Evolutionary conservation across 2,113 vertebrate genomes (phyloP).

Genomic region (Varanus komodoensis): DNA sequence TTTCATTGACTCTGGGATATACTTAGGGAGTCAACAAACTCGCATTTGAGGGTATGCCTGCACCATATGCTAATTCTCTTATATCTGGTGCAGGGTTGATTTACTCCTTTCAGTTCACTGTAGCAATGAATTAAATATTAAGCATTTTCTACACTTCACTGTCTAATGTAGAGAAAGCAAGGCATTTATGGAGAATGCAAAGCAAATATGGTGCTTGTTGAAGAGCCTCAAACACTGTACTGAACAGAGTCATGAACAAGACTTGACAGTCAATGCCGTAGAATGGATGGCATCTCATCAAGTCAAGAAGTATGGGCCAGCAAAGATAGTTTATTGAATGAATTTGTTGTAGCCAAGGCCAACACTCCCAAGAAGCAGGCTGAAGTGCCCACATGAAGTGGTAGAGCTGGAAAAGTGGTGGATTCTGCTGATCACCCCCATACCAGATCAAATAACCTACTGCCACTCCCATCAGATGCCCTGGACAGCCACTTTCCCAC

Average conservation of each 20-base stretch:
- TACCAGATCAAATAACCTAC: no score
- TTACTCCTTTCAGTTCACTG: background rate
- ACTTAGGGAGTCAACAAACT: background rate
- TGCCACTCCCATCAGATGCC: no score
- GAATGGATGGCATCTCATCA: background rate
- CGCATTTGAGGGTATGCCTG: background rate
- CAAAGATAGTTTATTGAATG: constrained; percentile 20
- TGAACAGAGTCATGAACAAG: background rate
- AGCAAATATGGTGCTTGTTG: background rate
- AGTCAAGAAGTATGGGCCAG: background rate
- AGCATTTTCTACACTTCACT: background rate
- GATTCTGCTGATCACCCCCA: no score
- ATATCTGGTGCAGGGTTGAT: background rate
- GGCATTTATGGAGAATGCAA: background rate
- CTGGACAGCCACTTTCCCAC: no score
- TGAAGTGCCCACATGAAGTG: no score
- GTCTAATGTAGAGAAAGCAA: background rate
- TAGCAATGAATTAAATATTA: background rate
- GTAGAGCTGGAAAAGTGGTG: no score
- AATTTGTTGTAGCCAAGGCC: background rate
- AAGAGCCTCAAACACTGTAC: background rate
- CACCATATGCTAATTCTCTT: background rate
- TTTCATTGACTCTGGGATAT: background rate
- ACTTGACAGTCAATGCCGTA: background rate
- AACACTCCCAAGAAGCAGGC: no score